Base-by-base conservation (phyloP, 2,888 invertebrate species). In the Parelbella ahira region DNA sequence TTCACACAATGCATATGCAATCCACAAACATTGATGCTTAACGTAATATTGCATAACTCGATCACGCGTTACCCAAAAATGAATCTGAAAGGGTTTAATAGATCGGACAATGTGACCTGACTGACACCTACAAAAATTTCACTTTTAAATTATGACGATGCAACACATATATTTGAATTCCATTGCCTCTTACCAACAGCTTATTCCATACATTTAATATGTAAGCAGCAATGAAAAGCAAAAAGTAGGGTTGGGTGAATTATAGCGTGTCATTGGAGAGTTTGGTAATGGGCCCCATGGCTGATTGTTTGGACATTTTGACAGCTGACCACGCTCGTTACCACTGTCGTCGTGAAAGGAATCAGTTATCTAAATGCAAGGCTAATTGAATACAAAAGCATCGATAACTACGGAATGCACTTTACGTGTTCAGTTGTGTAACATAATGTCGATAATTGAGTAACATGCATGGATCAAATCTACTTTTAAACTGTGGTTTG, bases 371-470 rank as follows among this genome's bases (percentile, higher is more conserved):
- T 72, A 78, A 83, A 83, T 77, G 78, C 83, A 83, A 80, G 75
- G 83, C 84, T 86, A 87, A 87, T 87, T 83, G 86, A 84, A 82
- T 81, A 87, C 83, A 87, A 87, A 84, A 82, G 83, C 68, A 69
- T 69, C 65, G 81, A 84, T 82, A 79, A 76, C 73, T 56, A 61
- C 57, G 78, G 79, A 80, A 80, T 86, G 80, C 74, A 73, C 73
- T 84, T 74, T 81, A 72, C 67, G 64, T 58, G 59, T 54, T 51
- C 19, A 51, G 58, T 81, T 78, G 68, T 68, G 72, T 68, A 78
- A 78, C 54, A 63, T 56, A 62, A 63, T 49, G 53, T 49, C 53
- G 57, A 59, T 51, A 55, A 56, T 58, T 61, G 56, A 48, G 58
- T 23, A 36, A 43, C 41, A 12, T 56, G 53, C 56, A 58, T 50